phyloP scores from a whole-genome alignment of 2,888 invertebrate species.

The Conomelus anceps region DNA sequence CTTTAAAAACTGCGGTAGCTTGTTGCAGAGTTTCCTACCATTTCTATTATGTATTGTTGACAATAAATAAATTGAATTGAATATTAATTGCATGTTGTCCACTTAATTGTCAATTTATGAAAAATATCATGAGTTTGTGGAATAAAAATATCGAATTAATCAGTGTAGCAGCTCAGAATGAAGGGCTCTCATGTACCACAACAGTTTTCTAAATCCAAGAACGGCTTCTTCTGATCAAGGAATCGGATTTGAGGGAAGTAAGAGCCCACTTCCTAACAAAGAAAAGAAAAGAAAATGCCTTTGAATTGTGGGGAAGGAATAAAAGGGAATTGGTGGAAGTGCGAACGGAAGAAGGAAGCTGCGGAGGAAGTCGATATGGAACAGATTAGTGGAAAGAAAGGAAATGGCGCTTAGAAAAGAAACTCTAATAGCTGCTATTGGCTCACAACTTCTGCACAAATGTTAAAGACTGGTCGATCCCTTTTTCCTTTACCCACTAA shows the following conservation, averaged over 20 bases:
- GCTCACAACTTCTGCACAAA: neutral
- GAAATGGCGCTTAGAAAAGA: neutral
- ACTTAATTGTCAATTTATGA: too few relatives aligned
- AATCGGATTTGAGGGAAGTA: neutral
- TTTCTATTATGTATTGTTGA: too few relatives aligned
- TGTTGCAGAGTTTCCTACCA: too few relatives aligned
- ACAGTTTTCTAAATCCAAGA: neutral
- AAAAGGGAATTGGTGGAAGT: neutral
- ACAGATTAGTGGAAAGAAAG: neutral
- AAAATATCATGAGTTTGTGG: too few relatives aligned
- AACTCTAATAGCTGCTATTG: neutral
- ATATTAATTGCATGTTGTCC: too few relatives aligned
- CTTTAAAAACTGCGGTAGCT: too few relatives aligned
- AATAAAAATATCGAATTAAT: neutral
- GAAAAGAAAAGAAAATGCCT: neutral
- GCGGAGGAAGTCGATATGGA: neutral
- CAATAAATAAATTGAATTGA: too few relatives aligned
- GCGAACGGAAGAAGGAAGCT: neutral
- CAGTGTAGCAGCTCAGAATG: neutral
- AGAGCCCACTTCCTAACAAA: neutral
- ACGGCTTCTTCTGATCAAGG: neutral
- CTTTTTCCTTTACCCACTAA: neutral
- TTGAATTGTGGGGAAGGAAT: neutral
- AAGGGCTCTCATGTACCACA: neutral
- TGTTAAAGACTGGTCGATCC: neutral